Evolutionary conservation across 2,113 vertebrate species (phyloP).

Genomic region (Thunnus thynnus): DNA sequence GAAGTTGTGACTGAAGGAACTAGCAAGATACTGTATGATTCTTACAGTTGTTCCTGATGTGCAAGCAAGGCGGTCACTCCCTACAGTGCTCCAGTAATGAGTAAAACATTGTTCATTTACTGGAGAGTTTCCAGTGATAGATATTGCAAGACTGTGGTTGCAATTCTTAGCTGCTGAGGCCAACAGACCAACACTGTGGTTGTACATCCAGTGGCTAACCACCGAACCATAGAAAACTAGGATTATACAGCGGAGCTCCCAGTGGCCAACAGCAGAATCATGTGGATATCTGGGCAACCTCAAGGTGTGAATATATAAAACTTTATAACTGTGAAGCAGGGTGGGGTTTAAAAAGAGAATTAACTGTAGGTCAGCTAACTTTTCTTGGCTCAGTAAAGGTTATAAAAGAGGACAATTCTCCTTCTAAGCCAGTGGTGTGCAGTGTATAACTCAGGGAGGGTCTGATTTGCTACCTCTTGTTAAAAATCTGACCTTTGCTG

Average conservation of each 20-base stretch:
- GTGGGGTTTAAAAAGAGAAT: neutral
- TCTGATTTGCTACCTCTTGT: neutral
- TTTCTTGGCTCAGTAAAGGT: constrained; percentile 5
- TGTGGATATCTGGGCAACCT: neutral
- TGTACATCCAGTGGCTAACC: constrained; percentile 14
- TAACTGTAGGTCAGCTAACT: neutral
- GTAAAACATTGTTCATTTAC: neutral
- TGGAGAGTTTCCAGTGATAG: neutral
- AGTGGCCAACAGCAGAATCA: neutral
- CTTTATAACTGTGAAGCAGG: neutral
- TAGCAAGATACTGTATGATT: neutral
- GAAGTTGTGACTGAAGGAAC: neutral
- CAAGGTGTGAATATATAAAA: neutral
- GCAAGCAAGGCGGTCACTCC: no score
- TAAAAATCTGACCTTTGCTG: constrained; percentile 10
- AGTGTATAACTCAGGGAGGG: neutral
- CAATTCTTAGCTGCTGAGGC: neutral
- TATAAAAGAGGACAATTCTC: neutral
- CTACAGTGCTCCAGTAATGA: no score
- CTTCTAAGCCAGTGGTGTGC: neutral
- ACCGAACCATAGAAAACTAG: neutral
- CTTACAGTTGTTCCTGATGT: neutral
- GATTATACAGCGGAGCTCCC: neutral
- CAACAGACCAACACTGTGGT: neutral
- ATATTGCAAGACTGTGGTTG: neutral